Evolutionary conservation across 2,888 invertebrate genomes (phyloP).

Genomic region (Plusia festucae): DNA sequence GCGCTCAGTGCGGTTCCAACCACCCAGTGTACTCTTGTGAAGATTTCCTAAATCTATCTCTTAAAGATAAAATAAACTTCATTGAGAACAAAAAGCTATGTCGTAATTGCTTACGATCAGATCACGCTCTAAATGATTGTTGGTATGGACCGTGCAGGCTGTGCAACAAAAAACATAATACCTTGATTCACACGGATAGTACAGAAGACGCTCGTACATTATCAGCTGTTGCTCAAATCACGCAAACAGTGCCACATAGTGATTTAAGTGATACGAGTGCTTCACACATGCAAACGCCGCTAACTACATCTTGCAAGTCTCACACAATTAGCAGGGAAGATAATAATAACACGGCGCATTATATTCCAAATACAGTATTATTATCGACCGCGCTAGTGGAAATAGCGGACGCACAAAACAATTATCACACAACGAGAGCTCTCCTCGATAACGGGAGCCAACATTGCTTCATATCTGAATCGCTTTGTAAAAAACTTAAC

Average conservation of each 20-base stretch:
- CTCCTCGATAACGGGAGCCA: slow-evolving; percentile 51
- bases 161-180: too few relatives aligned
- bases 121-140: slow-evolving; percentile 19
- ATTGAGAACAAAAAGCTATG: slow-evolving; percentile 18
- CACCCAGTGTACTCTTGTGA: slow-evolving; percentile 18
- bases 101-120: slow-evolving; percentile 24
- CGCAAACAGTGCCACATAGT: slow-evolving; percentile 6
- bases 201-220: neutral
- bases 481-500: slow-evolving; percentile 31
- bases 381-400: slow-evolving; percentile 51
- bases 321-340: slow-evolving; percentile 11
- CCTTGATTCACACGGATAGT: slow-evolving; percentile 11
- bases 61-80: slow-evolving; percentile 17
- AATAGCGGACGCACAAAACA: slow-evolving; percentile 26
- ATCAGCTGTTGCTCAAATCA: slow-evolving; percentile 1
- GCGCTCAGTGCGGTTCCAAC: slow-evolving; percentile 11
- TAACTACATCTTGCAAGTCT: slow-evolving; percentile 6
- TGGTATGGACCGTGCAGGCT: slow-evolving; percentile 26
- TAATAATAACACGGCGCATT: neutral
- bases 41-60: slow-evolving; percentile 11
- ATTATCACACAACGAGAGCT: slow-evolving; percentile 39
- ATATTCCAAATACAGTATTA: slow-evolving; percentile 26
- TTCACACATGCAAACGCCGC: slow-evolving; percentile 6
- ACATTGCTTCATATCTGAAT: slow-evolving; percentile 37
- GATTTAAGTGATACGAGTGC: neutral